These are phyloP conservation scores for Eciton burchellii DNA, from an alignment of 1,140 invertebrate species.

Conservation along the genomic window DNA sequence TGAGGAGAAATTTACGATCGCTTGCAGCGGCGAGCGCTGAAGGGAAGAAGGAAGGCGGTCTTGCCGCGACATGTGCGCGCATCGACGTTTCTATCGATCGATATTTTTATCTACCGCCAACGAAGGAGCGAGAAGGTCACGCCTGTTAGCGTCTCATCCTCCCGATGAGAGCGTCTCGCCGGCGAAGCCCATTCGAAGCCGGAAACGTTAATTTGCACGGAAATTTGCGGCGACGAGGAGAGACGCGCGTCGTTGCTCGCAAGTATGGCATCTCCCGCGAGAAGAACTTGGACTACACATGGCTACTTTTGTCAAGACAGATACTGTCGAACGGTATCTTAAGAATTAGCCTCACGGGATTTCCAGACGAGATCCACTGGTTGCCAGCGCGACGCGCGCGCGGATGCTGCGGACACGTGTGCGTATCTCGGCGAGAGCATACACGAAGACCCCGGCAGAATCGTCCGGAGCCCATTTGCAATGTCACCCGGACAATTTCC, in stretches of 20 bases:
- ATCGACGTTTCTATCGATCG: background rate
- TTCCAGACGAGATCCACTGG: constrained; percentile 49
- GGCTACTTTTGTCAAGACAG: constrained; percentile 59
- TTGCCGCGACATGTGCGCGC: background rate
- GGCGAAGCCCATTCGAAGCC: background rate
- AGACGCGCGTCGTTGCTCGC: background rate
- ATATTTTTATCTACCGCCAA: background rate
- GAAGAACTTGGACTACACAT: constrained; percentile 52
- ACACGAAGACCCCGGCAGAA: constrained; percentile 43
- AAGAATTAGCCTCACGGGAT: constrained; percentile 63
- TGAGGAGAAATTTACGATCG: background rate
- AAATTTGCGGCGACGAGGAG: background rate
- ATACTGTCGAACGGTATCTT: constrained; percentile 65
- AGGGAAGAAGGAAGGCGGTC: too few relatives aligned
- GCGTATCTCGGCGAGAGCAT: constrained; percentile 15
- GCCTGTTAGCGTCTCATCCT: background rate
- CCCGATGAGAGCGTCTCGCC: background rate
- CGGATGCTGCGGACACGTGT: constrained; percentile 39
- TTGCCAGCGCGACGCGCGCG: background rate
- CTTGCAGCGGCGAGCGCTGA: background rate
- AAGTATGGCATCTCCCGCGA: constrained; percentile 32
- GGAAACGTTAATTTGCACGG: background rate
- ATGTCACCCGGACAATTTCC: constrained; percentile 66
- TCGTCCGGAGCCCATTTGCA: constrained; percentile 60
- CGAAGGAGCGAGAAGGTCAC: background rate